Evolutionary conservation across 2,888 invertebrate species (phyloP).

Genomic region (Mystacides longicornis): DNA sequence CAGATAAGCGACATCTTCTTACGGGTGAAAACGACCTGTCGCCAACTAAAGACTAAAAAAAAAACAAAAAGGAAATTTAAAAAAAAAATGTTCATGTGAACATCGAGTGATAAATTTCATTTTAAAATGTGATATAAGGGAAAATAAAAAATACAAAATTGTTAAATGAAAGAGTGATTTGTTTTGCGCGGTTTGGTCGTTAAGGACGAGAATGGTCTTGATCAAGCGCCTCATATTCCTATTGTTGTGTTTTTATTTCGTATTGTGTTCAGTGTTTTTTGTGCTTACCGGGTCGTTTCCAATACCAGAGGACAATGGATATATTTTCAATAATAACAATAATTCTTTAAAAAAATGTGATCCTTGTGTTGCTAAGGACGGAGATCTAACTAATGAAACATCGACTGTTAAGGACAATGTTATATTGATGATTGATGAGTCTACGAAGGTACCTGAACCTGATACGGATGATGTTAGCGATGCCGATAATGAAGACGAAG

Average conservation of each 20-base stretch:
- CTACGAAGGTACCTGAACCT: background rate
- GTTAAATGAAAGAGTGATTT: background rate
- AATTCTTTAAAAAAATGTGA: slow-evolving; percentile 23
- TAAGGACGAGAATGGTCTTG: background rate
- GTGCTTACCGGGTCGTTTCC: slow-evolving; percentile 9
- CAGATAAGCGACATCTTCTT: slow-evolving; percentile 12
- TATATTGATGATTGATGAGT: slow-evolving; percentile 24
- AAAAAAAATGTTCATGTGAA: no score
- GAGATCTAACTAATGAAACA: no score
- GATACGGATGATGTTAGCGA: slow-evolving; percentile 12
- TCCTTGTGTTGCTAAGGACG: slow-evolving; percentile 22
- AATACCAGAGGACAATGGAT: slow-evolving; percentile 14
- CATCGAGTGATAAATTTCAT: slow-evolving; percentile 12
- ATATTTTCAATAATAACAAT: background rate
- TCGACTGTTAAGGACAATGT: slow-evolving; percentile 11
- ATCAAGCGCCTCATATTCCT: background rate
- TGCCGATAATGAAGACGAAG: no score
- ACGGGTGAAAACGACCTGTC: background rate
- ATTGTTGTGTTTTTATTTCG: slow-evolving; percentile 14
- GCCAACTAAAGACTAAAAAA: background rate
- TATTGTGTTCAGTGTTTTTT: slow-evolving; percentile 12
- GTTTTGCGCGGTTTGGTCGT: no score
- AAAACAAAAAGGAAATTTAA: no score
- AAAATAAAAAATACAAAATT: no score
- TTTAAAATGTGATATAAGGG: no score